Conservation (phyloP, 2,888 invertebrate species). For the Eucera pruinosa region DNA sequence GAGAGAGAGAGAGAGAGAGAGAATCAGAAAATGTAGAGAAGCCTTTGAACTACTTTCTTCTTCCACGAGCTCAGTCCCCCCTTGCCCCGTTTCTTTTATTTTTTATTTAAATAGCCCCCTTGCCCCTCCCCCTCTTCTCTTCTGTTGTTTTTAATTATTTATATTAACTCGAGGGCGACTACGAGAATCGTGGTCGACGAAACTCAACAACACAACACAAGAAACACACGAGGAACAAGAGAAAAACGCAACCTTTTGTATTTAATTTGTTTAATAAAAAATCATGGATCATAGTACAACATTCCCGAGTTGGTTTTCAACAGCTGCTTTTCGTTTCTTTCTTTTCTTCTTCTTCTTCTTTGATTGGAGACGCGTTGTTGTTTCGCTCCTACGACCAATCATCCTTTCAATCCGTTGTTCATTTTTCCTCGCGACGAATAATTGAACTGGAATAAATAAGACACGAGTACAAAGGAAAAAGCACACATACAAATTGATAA, state of each 20-base stretch:
- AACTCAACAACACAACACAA: no score
- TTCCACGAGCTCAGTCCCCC: constrained; percentile 39
- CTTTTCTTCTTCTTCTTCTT: background rate
- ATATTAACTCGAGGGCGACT: constrained; percentile 74
- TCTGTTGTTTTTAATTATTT: constrained; percentile 79
- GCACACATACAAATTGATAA: background rate
- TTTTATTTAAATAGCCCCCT: constrained; percentile 67
- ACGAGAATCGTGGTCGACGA: constrained; percentile 64
- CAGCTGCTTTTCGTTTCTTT: constrained; percentile 1
- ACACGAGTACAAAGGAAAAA: constrained; percentile 16
- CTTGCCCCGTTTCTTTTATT: constrained; percentile 30
- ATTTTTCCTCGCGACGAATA: constrained; percentile 17
- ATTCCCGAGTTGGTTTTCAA: constrained; percentile 59
- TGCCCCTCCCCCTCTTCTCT: constrained; percentile 29
- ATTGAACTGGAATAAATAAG: constrained; percentile 14
- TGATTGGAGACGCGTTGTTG: background rate
- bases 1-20: constrained; percentile 20
- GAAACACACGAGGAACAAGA: constrained; percentile 40
- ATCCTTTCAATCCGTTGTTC: background rate
- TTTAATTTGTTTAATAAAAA: constrained; percentile 84
- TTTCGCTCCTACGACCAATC: background rate
- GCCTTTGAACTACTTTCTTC: constrained; percentile 41
- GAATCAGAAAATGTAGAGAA: constrained; percentile 32
- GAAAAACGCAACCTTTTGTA: constrained; percentile 78
- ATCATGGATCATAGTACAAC: constrained; percentile 82